These are phyloP conservation scores for Sphaeridia pumilis DNA, from an alignment of 2,888 invertebrate genomes.

Conservation along the genomic window DNA sequence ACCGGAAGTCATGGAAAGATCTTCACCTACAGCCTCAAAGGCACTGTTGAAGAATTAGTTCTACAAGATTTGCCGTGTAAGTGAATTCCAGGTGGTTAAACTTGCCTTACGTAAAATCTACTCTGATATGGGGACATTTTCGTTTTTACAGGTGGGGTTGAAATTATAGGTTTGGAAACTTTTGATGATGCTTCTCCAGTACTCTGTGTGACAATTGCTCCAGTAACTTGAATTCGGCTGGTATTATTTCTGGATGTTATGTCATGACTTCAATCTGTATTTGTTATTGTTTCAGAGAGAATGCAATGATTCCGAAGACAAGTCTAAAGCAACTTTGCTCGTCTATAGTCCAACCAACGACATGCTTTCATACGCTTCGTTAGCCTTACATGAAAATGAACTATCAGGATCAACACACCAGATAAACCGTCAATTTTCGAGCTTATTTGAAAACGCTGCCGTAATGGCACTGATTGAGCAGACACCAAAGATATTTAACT, in stretches of 20 bases:
- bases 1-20: constrained; percentile 30
- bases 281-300: constrained; percentile 8
- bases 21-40: constrained; percentile 36
- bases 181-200: constrained; percentile 31
- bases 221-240: constrained; percentile 17
- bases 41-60: constrained; percentile 47
- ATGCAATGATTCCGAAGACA: constrained; percentile 20
- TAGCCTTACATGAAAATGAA: too few species aligned
- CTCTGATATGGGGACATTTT: neutral
- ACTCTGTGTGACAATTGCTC: constrained; percentile 30
- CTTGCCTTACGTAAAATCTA: neutral
- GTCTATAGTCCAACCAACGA: constrained; percentile 51
- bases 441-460: constrained; percentile 38
- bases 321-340: constrained; percentile 45
- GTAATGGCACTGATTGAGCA: constrained; percentile 55
- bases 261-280: too few species aligned
- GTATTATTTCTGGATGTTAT: neutral
- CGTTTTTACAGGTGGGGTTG: constrained; percentile 25
- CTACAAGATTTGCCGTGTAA: constrained; percentile 56
- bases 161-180: constrained; percentile 31
- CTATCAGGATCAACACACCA: too few species aligned
- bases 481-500: constrained; percentile 51
- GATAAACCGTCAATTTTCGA: constrained; percentile 21
- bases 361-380: too few species aligned
- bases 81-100: constrained; percentile 17